Evolutionary conservation across 1,140 invertebrate genomes (phyloP).

Genomic region (Zaprionus lachaisei): DNA sequence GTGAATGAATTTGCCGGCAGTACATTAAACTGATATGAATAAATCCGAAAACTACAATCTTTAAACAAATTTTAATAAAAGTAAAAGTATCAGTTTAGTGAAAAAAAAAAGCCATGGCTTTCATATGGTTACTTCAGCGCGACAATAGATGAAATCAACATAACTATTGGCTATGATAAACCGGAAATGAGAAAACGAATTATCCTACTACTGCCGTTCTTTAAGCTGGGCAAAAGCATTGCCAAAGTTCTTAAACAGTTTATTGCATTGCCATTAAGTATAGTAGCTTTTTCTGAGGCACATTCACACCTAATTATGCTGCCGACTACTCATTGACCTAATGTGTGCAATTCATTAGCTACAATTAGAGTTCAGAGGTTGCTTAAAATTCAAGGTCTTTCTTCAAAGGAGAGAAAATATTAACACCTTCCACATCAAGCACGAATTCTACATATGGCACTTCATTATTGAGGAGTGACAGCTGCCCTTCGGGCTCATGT

Average conservation of each 20-base stretch:
- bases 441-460: slow-evolving; percentile 51
- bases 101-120: too few species aligned
- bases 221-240: neutral
- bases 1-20: neutral
- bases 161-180: too few species aligned
- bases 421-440: neutral
- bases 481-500: neutral
- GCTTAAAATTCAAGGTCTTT: slow-evolving; percentile 56
- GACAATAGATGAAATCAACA: too few species aligned
- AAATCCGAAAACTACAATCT: too few species aligned
- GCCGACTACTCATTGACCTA: slow-evolving; percentile 63
- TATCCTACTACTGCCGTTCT: neutral
- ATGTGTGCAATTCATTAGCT: slow-evolving; percentile 73
- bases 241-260: slow-evolving; percentile 55
- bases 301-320: slow-evolving; percentile 21
- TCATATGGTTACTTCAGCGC: too few species aligned
- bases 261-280: slow-evolving; percentile 61
- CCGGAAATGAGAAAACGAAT: neutral
- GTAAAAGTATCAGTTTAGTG: too few species aligned
- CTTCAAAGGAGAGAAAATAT: slow-evolving; percentile 31
- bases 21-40: too few species aligned
- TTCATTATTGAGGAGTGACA: slow-evolving; percentile 59
- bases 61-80: neutral
- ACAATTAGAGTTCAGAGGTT: slow-evolving; percentile 69
- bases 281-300: slow-evolving; percentile 16